Conservation (phyloP, 2,113 vertebrate genomes). For the Pluvianellus socialis region DNA sequence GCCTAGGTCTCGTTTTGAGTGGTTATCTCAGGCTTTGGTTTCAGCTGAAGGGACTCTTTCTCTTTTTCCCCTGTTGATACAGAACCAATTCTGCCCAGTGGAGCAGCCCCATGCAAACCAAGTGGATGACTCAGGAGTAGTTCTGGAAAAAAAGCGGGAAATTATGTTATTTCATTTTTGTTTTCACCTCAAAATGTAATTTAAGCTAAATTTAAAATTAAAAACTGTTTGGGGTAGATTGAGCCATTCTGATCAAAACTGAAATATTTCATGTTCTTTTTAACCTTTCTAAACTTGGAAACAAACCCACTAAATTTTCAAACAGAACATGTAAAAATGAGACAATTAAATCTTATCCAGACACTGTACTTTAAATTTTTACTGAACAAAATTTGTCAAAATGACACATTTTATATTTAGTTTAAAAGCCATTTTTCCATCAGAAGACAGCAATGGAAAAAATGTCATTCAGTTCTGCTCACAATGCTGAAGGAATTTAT, state of each 20-base stretch:
- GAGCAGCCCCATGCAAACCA: not conserved
- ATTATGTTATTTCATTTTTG: not conserved
- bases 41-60: conserved; percentile 5
- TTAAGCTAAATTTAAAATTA: not conserved
- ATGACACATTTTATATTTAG: not conserved
- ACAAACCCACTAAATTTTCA: not conserved
- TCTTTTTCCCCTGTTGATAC: not conserved
- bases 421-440: not conserved
- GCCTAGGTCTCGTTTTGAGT: not conserved
- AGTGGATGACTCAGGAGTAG: not conserved
- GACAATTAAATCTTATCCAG: not conserved
- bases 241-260: not conserved
- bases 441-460: not conserved
- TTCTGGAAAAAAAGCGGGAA: not conserved
- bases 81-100: not conserved
- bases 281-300: not conserved
- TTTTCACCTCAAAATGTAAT: not conserved
- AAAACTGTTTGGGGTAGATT: not conserved
- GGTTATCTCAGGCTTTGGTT: not conserved
- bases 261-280: not conserved
- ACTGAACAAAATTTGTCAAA: conserved; percentile 24
- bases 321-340: not conserved
- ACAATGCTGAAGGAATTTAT: not conserved
- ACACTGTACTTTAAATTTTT: not conserved
- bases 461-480: not conserved